Evolutionary conservation across 1,140 invertebrate species (phyloP), one percentile per base, ranked within the genome.

Genomic region (Neodiprion pinetum): DNA sequence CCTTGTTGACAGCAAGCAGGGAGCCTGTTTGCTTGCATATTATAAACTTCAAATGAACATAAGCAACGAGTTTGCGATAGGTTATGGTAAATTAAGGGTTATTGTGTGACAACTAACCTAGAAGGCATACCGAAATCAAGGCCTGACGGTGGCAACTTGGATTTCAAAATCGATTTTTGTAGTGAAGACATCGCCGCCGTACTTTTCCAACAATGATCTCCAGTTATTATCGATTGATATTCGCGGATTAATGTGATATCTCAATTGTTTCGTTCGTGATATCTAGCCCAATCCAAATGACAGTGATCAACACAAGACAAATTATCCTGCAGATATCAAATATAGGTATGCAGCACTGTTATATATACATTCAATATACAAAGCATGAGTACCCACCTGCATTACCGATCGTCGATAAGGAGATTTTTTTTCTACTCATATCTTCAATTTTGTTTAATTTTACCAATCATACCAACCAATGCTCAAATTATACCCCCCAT

Each of bases 81-180:
- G 28, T 40, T 40, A 40, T 40, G 28, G 28, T 5, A 40, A 40
- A 40, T 40, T 40, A 40, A 40, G 9, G 53, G 53, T 14, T 12
- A 9, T 17, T 61, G 9, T 14, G 11, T 12, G 53, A 14, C 5
- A 61, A 61, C 80, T 78, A 86, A 85, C 85, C 80, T 86, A 79
- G 86, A 84, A 68, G 85, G 83, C 49, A 84, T 71, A 73, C 81
- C 75, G 73, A 84, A 83, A 78, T 81, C 82, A 21, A 86, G 77
- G 67, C 80, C 80, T 11, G 84, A 75, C 11, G 92, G 93, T 81
- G 92, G 93, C 74, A 93, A 80, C 86, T 91, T 92, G 75, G 90
- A 92, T 85, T 93, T 93, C 75, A 93, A 86, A 72, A 94, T 90
- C 80, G 89, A 91, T 83, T 93, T 93, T 84, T 93, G 92, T 78